Evolutionary conservation across 2,113 vertebrate species (phyloP), one percentile per base, ranked within the genome.

Genomic region (Xiphias gladius): DNA sequence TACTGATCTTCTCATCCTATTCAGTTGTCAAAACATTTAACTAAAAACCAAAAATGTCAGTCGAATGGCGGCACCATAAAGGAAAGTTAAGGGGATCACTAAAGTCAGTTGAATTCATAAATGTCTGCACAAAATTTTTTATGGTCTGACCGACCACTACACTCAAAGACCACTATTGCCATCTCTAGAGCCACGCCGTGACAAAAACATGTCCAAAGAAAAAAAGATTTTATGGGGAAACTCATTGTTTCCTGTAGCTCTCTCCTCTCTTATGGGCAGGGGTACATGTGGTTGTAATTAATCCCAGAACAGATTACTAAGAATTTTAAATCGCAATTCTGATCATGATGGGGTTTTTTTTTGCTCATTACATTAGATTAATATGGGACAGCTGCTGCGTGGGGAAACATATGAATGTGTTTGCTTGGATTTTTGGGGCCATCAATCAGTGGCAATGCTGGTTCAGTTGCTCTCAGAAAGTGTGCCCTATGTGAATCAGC

Each of bases 261-360:
- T 55, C 24, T n/a, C 28, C 43, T 73, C 54, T 80, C 30, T 86
- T 28, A 62, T 55, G 5, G 30, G 73, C 65, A 78, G 73, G 35
- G 61, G 28, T 83, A 83, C 90, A 94, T 92, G 77, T 91, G 92
- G 87, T 92, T 91, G 76, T 82, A 88, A 92, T 94, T 92, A 77
- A 30, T 83, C 72, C 55, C 70, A 39, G 66, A 83, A 74, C 83
- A 77, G 65, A 88, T 86, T 69, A 69, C 72, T n/a, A 28, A 73
- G 67, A 88, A 86, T 80, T 90, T 91, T 91, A 86, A 91, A 93
- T 76, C 79, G 84, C 88, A 66, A 86, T 93, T 92, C 82, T 75
- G 64, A 92, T 91, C 88, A 86, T 86, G 86, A 92, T 72, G 83
- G 68, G 71, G 74, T 94, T 91, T 93, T 91, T 93, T 95, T 93